These are phyloP conservation scores for Pithys albifrons DNA, from an alignment of 2,113 vertebrate species.

Conservation along the genomic window DNA sequence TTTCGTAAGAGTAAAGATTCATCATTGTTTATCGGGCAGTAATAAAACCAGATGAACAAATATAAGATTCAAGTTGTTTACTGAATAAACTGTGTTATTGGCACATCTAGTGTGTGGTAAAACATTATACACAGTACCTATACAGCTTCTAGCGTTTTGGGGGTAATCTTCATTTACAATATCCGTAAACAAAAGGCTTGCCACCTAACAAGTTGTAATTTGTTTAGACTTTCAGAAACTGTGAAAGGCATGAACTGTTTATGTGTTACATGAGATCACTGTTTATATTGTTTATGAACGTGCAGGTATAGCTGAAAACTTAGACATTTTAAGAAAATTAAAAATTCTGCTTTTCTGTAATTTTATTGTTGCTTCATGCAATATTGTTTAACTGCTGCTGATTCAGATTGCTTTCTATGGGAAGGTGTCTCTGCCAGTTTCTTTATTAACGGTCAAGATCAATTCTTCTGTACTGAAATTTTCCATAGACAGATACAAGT, in stretches of 20 bases:
- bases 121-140: constrained; percentile 81
- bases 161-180: constrained; percentile 78
- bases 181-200: constrained; percentile 85
- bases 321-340: constrained; percentile 77
- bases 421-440: constrained; percentile 81
- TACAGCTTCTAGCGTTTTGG: constrained; percentile 81
- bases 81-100: constrained; percentile 81
- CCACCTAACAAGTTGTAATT: constrained; percentile 79
- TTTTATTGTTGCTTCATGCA: constrained; percentile 88
- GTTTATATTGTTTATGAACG: constrained; percentile 79
- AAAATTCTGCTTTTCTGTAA: constrained; percentile 83
- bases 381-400: constrained; percentile 83
- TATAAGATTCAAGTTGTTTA: constrained; percentile 78
- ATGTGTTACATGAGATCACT: constrained; percentile 78
- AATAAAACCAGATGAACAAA: constrained; percentile 79
- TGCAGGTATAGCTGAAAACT: constrained; percentile 83
- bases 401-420: constrained; percentile 81
- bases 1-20: constrained; percentile 74
- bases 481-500: constrained; percentile 76
- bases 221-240: constrained; percentile 75
- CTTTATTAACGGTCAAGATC: constrained; percentile 75
- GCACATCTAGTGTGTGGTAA: constrained; percentile 88
- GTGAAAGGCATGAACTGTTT: constrained; percentile 76
- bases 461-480: constrained; percentile 75
- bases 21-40: constrained; percentile 68